These are phyloP conservation scores for Harpalus rufipes DNA, from an alignment of 2,888 invertebrate species.

Conservation along the genomic window DNA sequence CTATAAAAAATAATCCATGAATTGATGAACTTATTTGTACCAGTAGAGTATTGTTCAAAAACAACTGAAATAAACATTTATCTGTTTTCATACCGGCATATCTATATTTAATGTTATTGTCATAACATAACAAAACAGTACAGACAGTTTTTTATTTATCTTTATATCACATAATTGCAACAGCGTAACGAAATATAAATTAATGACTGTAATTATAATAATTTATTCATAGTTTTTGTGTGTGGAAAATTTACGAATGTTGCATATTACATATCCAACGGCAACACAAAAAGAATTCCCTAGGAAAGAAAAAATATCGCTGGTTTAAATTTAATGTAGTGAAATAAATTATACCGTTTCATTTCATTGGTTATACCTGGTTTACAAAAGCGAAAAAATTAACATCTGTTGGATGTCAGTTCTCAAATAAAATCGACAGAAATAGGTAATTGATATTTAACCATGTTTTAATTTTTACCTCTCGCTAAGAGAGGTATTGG, in stretches of 20 bases:
- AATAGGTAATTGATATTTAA: too few relatives aligned
- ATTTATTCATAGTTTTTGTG: slow-evolving; percentile 31
- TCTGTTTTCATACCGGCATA: background rate
- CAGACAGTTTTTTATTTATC: slow-evolving; percentile 37
- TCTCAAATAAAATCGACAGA: too few relatives aligned
- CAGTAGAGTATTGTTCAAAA: background rate
- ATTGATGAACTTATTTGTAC: too few relatives aligned
- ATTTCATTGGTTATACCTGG: too few relatives aligned
- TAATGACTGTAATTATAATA: slow-evolving; percentile 27
- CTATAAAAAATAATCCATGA: too few relatives aligned
- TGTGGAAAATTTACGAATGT: slow-evolving; percentile 11
- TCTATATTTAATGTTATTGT: slow-evolving; percentile 20
- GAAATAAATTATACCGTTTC: too few relatives aligned
- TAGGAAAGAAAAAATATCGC: too few relatives aligned
- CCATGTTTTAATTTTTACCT: too few relatives aligned
- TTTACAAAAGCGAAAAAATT: background rate
- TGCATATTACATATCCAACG: background rate
- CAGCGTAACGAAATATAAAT: slow-evolving; percentile 34
- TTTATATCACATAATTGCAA: slow-evolving; percentile 17
- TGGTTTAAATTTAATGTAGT: too few relatives aligned
- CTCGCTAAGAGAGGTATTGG: too few relatives aligned
- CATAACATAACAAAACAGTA: background rate
- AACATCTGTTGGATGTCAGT: background rate
- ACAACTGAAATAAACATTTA: background rate
- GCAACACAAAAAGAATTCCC: background rate